Base-by-base conservation (phyloP, 2,113 vertebrate genomes). In the Eubucco bourcierii region DNA sequence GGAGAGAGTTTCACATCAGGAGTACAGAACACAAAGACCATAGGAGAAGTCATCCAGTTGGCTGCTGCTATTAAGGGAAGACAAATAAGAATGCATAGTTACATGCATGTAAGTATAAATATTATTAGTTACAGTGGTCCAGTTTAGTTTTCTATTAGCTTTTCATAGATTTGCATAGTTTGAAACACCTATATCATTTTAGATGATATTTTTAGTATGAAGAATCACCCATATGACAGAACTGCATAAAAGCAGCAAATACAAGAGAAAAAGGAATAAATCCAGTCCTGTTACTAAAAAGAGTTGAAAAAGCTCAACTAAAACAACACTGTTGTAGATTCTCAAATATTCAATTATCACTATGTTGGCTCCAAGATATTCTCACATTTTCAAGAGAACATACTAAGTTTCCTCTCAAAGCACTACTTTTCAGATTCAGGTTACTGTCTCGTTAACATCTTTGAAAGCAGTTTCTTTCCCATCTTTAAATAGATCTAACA, bases 1-100 rank as follows among this genome's bases (percentile, higher is more conserved):
- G 79, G 90, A 89, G 94, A 80, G 59, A 97, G 94, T 86, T 98
- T 98, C 74, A 98, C 94, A 41, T 98, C 98, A 28, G 98, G 98
- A 33, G 98, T 99, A 66, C 94, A 98, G 84, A 99, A 96, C 17
- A 95, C 96, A 46, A 98, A 98, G 3, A 90, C 75, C 94, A 98
- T 96, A 27, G 99, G 99, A 53, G 98, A 98, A 79, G 96, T 78
- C 80, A 79, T 92, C 64, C 90, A 95, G 59, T 95, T 76, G 13
- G 46, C 94, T 97, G 88, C 96, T 97, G 90, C 74, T 95, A 95
- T 27, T 47, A 41, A 15, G 27, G 3, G 16, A 15, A 3, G 52
- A 8, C 0, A 19, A n/a, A 65, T 12, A 87, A 41, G 44, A 79
- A 28, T 59, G 29, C n/a, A 59, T n/a, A 46, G 44, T 46, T 46